Conservation (phyloP, 1,140 invertebrate genomes). For the Nephila pilipes region DNA sequence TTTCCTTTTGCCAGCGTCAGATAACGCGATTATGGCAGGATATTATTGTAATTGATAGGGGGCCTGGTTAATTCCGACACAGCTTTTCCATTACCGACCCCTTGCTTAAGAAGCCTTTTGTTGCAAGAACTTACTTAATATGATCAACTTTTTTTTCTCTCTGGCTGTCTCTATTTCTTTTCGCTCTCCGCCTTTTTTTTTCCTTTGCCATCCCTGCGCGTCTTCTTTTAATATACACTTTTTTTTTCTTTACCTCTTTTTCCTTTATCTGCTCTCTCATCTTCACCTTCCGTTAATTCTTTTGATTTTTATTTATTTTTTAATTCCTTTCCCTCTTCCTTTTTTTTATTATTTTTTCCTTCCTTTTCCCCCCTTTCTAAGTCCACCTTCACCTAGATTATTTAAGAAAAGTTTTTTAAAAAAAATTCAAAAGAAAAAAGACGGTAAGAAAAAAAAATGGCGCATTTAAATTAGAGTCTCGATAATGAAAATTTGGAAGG, state of each 20-base stretch:
- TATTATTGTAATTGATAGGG: constrained; percentile 77
- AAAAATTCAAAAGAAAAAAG: constrained; percentile 21
- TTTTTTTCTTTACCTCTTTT: constrained; percentile 9
- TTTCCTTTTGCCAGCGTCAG: constrained; percentile 60
- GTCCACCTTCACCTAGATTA: neutral
- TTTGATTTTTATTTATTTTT: constrained; percentile 56
- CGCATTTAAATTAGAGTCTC: constrained; percentile 74
- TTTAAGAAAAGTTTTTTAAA: constrained; percentile 24
- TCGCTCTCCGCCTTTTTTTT: neutral
- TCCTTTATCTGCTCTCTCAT: constrained; percentile 39
- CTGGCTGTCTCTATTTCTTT: constrained; percentile 37
- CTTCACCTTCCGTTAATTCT: constrained; percentile 71
- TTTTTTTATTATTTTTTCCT: constrained; percentile 44
- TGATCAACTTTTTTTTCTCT: constrained; percentile 62
- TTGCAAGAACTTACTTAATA: constrained; percentile 72
- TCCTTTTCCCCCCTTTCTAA: neutral
- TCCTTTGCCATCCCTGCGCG: constrained; percentile 11
- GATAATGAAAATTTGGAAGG: constrained; percentile 76
- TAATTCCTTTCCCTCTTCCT: constrained; percentile 2
- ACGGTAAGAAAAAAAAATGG: neutral
- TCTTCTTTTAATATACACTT: constrained; percentile 51
- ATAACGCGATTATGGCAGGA: constrained; percentile 75
- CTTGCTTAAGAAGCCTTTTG: constrained; percentile 70
- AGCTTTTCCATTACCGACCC: constrained; percentile 74
- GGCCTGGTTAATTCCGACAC: constrained; percentile 76